Evolutionary conservation across 1,140 invertebrate genomes (phyloP).

Genomic region (Trichonephila inaurata): DNA sequence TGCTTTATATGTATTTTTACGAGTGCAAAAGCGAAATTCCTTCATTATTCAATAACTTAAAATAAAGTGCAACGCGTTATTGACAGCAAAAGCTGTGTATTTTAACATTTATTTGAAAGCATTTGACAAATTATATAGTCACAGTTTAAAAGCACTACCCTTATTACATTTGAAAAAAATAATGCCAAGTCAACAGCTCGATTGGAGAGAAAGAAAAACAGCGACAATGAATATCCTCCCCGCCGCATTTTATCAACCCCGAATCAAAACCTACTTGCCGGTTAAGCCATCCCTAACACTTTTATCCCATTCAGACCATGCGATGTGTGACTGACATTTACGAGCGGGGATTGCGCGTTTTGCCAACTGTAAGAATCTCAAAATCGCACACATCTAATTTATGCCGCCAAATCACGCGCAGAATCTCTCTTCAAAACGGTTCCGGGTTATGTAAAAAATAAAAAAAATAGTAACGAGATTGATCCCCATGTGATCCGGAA

Average conservation of each 20-base stretch:
- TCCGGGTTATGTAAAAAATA: constrained; percentile 7
- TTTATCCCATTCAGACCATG: not conserved
- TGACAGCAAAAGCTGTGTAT: no score
- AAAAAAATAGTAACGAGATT: not conserved
- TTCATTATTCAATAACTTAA: no score
- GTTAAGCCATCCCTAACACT: not conserved
- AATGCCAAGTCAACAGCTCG: no score
- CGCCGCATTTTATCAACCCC: not conserved
- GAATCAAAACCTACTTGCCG: not conserved
- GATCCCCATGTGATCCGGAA: constrained; percentile 5
- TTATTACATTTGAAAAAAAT: no score
- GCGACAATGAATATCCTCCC: no score
- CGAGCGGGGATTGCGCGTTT: not conserved
- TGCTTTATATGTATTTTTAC: no score
- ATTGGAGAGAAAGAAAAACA: no score
- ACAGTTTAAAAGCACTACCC: no score
- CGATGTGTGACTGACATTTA: not conserved
- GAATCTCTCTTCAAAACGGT: not conserved
- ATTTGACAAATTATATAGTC: no score
- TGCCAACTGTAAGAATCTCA: not conserved
- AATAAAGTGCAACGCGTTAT: no score
- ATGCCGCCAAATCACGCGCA: not conserved
- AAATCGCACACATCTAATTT: not conserved
- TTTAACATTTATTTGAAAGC: no score
- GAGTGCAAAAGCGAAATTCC: no score